A percentile compares a stretch with the other conserved stretches of the same genome.
Conservation (phyloP, 2,113 vertebrate species). For the Dasypus novemcinctus region DNA sequence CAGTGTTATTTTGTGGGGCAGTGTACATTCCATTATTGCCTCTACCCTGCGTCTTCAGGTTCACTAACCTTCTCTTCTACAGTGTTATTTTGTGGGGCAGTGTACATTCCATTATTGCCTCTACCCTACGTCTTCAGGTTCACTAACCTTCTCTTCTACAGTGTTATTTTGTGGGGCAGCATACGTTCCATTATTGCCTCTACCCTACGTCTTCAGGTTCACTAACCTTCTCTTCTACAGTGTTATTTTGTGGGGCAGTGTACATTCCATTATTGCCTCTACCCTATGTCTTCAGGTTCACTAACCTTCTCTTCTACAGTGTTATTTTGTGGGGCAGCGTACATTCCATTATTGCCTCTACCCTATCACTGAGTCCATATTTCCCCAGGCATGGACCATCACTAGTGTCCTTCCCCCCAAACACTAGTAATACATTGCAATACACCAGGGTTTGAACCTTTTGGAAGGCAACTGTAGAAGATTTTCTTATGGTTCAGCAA, state of each 20-base stretch:
- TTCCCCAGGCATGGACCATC: not conserved
- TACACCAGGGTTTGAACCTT: not conserved
- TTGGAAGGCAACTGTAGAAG: not conserved
- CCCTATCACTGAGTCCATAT: not conserved
- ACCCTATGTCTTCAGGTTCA: not conserved
- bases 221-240: not conserved
- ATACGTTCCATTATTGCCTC: not conserved
- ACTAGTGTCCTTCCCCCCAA: not conserved
- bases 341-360: not conserved
- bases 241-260: not conserved
- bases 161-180: not conserved
- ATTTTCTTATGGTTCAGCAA: not conserved
- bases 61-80: not conserved
- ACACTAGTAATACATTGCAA: not conserved
- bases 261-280: not conserved
- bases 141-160: not conserved
- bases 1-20: not conserved
- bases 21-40: not conserved
- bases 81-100: not conserved
- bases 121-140: not conserved
- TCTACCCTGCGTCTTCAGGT: not conserved
- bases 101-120: not conserved
- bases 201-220: not conserved
- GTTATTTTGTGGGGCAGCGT: not conserved
- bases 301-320: not conserved